Base-by-base conservation (phyloP, 53 echinoderm and acorn worm genomes). In the Echinometra lucunter region DNA sequence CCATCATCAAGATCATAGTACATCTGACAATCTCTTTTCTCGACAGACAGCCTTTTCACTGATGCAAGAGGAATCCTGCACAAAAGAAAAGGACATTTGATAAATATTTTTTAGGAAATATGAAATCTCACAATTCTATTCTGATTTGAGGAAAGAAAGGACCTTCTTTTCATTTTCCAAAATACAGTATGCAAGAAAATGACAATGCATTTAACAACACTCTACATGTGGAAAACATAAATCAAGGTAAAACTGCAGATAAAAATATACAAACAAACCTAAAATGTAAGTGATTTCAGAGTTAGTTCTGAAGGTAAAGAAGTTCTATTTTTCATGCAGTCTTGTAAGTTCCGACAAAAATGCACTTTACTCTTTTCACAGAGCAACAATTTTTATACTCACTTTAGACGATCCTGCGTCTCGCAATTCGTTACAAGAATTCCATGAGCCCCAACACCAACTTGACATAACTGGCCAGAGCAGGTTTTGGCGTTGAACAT, bases 371-470 rank as follows among this genome's bases (percentile, higher is more conserved):
- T 60, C 19, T 60, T 60, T 58, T 3, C 23, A 21, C 23, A 63
- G 3, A 19, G 21, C 27, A 19, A 5, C 19, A 63, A 63, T 34
- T 34, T 69, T 2, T 15, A 69, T 69, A 83, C 97, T 95, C 83
- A 99, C 99, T 97, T 99, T 91, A 98, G 92, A 4, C 96, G 44
- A 44, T 97, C 95, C 57, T 82, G 94, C 1, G 94, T 81, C 34
- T 92, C 96, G 35, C 89, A 44, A 58, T 95, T 95, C 55, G 94
- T 96, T 5, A 99, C 85, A 60, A 95, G 94, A 30, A 99, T 90
- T 19, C 94, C 96, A 44, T 96, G 96, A 7, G 98, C 96, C 17
- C 99, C 99, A 35, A 99, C 96, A 13, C 98, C 96, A 23, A 98
- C 93, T 72, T 96, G 82, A 19, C 95, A 93, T 53, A 93, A 94